These are phyloP conservation scores for Mungos mungo DNA, from an alignment of 2,113 vertebrate genomes.

Conservation along the genomic window DNA sequence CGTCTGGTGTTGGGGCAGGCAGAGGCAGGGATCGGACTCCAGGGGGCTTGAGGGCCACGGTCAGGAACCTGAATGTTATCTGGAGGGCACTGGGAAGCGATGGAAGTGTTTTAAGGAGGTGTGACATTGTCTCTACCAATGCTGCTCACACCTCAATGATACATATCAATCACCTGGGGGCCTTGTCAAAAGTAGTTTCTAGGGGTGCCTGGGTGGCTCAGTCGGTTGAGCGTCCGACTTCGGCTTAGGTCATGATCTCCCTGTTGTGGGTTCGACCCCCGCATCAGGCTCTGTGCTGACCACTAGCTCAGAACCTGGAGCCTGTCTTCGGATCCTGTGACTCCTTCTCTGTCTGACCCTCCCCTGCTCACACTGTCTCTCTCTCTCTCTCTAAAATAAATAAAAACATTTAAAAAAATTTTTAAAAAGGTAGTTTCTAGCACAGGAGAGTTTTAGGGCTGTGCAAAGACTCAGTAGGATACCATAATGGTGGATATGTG, in stretches of 20 bases:
- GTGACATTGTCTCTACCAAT: neutral
- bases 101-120: neutral
- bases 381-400: no score
- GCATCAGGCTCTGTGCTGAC: no score
- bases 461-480: neutral
- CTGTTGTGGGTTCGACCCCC: no score
- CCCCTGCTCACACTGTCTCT: no score
- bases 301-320: no score
- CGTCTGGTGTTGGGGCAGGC: neutral
- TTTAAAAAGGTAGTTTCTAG: neutral
- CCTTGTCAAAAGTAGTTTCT: neutral
- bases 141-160: neutral
- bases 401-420: no score
- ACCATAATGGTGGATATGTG: neutral
- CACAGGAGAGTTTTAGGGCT: constrained; percentile 37
- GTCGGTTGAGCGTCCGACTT: no score
- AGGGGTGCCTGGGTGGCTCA: neutral
- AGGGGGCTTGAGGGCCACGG: accelerated
- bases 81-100: neutral
- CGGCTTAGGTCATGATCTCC: no score
- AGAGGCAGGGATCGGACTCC: neutral
- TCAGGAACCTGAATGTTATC: neutral
- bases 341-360: no score
- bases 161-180: neutral
- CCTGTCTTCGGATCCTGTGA: no score